A percentile compares a stretch with the other conserved stretches of the same genome.
These are phyloP conservation scores for Apodemia duryi DNA, from an alignment of 2,888 invertebrate species.

Conservation along the genomic window DNA sequence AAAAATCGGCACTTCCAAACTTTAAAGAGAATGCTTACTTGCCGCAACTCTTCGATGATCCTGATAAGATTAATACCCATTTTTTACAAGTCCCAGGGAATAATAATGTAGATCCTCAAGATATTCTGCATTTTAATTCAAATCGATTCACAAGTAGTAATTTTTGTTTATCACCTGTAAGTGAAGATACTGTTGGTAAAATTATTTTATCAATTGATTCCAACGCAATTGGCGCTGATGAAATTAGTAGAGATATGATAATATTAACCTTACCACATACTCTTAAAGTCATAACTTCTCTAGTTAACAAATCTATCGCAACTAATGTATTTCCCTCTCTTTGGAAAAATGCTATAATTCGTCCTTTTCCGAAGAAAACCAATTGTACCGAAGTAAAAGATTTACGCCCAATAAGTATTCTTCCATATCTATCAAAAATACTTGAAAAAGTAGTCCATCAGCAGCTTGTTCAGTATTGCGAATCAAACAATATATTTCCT, in stretches of 20 bases:
- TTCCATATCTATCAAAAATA: background rate
- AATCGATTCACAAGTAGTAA: background rate
- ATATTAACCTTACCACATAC: conserved; percentile 5
- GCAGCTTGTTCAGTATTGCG: background rate
- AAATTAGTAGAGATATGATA: conserved; percentile 14
- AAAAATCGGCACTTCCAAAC: background rate
- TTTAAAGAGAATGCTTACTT: background rate
- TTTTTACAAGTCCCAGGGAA: background rate
- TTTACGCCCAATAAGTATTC: background rate
- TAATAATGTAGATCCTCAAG: background rate
- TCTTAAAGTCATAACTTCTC: conserved; percentile 1
- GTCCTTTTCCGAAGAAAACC: background rate
- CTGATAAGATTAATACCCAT: conserved; percentile 3
- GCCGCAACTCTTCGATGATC: background rate
- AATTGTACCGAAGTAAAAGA: background rate
- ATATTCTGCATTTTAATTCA: background rate
- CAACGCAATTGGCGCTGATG: conserved; percentile 3
- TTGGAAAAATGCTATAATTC: conserved; percentile 9
- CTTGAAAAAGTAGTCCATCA: background rate
- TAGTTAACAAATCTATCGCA: conserved; percentile 6
- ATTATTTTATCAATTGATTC: background rate
- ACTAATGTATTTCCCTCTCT: conserved; percentile 4
- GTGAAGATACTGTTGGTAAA: background rate
- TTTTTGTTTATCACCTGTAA: background rate
- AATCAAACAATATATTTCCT: background rate